Base-by-base conservation (phyloP, 1,140 invertebrate species). In the Monochamus saltuarius region DNA sequence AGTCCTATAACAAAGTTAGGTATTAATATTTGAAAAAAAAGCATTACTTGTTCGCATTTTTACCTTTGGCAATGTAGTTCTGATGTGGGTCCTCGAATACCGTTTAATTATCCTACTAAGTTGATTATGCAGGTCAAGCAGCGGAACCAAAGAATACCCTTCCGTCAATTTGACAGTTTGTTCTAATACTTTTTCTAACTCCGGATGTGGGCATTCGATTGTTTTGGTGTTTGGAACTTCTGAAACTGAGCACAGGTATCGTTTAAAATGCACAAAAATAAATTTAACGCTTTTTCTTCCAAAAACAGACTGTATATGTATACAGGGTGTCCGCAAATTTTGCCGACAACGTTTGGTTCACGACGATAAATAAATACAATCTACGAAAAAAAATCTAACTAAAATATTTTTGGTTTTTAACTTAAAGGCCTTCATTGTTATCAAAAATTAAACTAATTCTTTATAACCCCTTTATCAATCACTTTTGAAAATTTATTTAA, bases 51-150 rank as follows among this genome's bases (percentile, higher is more conserved):
- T 55, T 7, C 51, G 2, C 22, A n/a, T n/a, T n/a, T n/a, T 68
- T 71, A 87, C 85, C 72, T 82, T 80, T 66, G 85, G 85, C 73
- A 88, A 78, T 69, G 77, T 75, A 66, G 77, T 81, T 68, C 86
- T 80, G 69, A 85, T 81, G 52, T 77, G 76, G 39, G 68, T 79
- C 40, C 75, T 71, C 19, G 75, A 70, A 72, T 84, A 85, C 65
- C 75, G 74, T 16, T 76, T 79, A n/a, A 86, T 75, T 22, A 82
- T 80, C 60, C 79, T 70, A 22, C 80, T 80, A 0, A 88, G 69
- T 68, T 87, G 83, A 45, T 83, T 78, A 72, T 87, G 83, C 45
- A 86, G 74, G 66, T 88, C 85, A 34, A 86, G 75, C 0, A 88
- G 67, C 22, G 84, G 78, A 45, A 83, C 80, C 11, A 87, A 75